Evolutionary conservation across 1,140 invertebrate genomes (phyloP).

Genomic region (Holotrichia oblita): DNA sequence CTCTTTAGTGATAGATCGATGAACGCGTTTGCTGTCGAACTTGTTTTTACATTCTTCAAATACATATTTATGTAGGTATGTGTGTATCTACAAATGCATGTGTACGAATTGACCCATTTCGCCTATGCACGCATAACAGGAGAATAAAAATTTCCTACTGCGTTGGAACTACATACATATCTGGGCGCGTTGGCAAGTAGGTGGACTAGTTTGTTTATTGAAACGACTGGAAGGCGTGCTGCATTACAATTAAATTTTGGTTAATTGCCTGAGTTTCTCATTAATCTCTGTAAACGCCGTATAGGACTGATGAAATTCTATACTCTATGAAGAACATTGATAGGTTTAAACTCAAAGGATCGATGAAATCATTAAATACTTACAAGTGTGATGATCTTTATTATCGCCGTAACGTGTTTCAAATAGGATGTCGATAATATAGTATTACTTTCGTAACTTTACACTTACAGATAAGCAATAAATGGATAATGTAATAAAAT

Average conservation of each 20-base stretch:
- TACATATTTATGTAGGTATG: constrained; percentile 28
- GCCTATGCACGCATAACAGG: neutral
- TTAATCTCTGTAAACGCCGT: constrained; percentile 18
- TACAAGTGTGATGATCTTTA: constrained; percentile 4
- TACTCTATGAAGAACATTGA: neutral
- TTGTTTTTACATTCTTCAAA: constrained; percentile 19
- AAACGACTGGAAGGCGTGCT: neutral
- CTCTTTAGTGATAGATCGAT: neutral
- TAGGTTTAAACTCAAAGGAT: neutral
- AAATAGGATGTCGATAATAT: too few species aligned
- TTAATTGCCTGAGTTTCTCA: constrained; percentile 10
- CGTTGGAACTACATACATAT: neutral
- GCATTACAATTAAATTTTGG: constrained; percentile 32
- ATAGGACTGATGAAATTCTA: neutral
- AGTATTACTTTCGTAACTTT: too few species aligned
- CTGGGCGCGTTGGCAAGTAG: constrained; percentile 23
- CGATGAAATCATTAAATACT: neutral
- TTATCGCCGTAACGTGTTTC: neutral
- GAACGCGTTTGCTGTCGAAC: constrained; percentile 13
- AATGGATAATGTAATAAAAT: too few species aligned
- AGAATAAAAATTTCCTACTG: constrained; percentile 12
- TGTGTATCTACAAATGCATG: neutral
- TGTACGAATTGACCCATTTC: constrained; percentile 18
- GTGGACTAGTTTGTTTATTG: constrained; percentile 33
- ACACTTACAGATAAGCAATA: too few species aligned